These are phyloP conservation scores for Balaeniceps rex DNA, from an alignment of 2,113 vertebrate species.

Conservation along the genomic window DNA sequence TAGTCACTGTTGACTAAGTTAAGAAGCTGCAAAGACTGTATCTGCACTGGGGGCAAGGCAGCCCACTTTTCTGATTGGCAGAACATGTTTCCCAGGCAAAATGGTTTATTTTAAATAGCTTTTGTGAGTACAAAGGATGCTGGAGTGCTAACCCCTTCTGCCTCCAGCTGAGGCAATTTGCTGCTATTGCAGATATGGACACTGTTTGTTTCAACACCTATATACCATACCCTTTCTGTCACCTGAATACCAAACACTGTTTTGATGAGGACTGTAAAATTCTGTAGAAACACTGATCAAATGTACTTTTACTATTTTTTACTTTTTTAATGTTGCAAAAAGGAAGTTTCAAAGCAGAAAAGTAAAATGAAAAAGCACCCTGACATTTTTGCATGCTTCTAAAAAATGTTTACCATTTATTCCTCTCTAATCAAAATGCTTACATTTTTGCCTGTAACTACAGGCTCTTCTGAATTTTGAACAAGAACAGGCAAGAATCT, in stretches of 20 bases:
- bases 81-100: background rate
- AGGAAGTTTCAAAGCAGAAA: background rate
- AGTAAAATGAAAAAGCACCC: background rate
- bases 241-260: background rate
- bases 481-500: constrained; percentile 20
- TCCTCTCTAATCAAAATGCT: background rate
- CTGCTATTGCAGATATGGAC: background rate
- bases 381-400: background rate
- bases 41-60: background rate
- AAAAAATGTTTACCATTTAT: background rate
- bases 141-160: background rate
- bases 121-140: background rate
- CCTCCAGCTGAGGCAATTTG: background rate
- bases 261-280: background rate
- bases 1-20: background rate
- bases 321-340: background rate
- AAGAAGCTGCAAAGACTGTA: background rate
- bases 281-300: background rate
- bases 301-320: background rate
- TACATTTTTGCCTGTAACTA: background rate
- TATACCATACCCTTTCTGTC: background rate
- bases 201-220: background rate
- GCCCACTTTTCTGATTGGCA: background rate
- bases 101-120: background rate
- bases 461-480: background rate